Evolutionary conservation across 2,113 vertebrate species (phyloP), one percentile per base, ranked within the genome.

Genomic region (Pheucticus melanocephalus): DNA sequence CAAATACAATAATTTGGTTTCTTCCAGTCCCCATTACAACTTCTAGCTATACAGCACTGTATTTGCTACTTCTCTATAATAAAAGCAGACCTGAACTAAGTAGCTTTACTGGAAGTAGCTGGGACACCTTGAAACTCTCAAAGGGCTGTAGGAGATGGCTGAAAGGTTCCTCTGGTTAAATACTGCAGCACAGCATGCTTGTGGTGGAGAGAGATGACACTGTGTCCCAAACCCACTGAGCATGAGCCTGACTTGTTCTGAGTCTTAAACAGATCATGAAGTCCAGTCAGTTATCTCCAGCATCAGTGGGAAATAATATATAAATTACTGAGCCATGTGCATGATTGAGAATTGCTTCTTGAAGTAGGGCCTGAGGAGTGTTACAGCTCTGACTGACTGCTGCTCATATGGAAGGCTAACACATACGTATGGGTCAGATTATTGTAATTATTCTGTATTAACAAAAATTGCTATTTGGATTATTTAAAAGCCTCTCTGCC

Each of bases 401-500:
- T 86, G 61, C 59, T 85, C 4, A 7, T 28, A 15, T 15, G 3
- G 42, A 79, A 73, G 22, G 35, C 42, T 70, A 57, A 30, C 65
- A 40, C 24, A n/a, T 22, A 61, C 11, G 15, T 45, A 47, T 1
- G 1, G 30, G 48, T 47, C 47, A 75, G 35, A 40, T n/a, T 50
- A 16, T 53, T 86, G 20, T 57, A 85, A 79, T 39, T 64, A 59
- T 73, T 87, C 65, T 86, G 25, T 70, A 60, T 87, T 79, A 81
- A 83, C n/a, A 92, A 93, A 96, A 37, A 64, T 50, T 94, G 82
- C 95, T 77, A 65, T 69, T 86, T 85, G 44, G 23, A 60, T 94
- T 68, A 73, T 88, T 92, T 45, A 87, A 90, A 92, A 93, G 91
- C 86, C 44, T 92, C 70, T 94, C 94, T 85, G 45, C 78, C 80